Conservation (phyloP, 2,797 vertebrate genomes). For the Pitangus sulphuratus region DNA sequence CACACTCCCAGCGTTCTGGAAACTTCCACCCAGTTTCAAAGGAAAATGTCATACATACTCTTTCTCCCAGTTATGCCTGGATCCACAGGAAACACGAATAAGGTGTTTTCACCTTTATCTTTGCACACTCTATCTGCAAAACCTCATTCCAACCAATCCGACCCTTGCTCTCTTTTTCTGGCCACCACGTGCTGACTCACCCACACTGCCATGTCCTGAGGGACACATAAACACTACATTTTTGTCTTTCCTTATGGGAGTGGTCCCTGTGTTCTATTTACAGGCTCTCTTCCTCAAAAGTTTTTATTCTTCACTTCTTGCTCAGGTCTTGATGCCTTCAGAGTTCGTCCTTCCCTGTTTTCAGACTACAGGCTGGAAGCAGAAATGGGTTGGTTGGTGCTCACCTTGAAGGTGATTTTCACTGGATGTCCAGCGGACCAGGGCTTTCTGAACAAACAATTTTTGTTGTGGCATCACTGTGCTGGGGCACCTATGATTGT, state of each 20-base stretch:
- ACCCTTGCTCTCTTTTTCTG: background rate
- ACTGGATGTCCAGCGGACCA: background rate
- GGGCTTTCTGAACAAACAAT: background rate
- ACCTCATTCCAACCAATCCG: rapidly evolving
- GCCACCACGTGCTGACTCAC: background rate
- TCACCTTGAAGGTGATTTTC: background rate
- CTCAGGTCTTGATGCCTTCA: background rate
- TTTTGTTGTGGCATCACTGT: background rate
- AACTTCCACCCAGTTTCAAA: background rate
- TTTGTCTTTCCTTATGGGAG: background rate
- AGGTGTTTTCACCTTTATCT: background rate
- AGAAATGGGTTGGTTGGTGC: rapidly evolving
- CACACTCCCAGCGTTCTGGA: background rate
- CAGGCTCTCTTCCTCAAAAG: background rate
- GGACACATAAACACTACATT: background rate
- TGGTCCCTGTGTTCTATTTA: background rate
- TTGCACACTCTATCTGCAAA: background rate
- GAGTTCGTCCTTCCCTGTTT: background rate
- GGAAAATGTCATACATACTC: background rate
- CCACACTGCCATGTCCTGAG: background rate
- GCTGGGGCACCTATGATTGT: background rate
- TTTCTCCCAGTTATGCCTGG: background rate
- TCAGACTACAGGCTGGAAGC: background rate
- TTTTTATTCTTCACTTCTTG: background rate
- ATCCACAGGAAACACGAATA: background rate